Conservation (phyloP, 2,113 vertebrate genomes). For the Theristicus caerulescens region DNA sequence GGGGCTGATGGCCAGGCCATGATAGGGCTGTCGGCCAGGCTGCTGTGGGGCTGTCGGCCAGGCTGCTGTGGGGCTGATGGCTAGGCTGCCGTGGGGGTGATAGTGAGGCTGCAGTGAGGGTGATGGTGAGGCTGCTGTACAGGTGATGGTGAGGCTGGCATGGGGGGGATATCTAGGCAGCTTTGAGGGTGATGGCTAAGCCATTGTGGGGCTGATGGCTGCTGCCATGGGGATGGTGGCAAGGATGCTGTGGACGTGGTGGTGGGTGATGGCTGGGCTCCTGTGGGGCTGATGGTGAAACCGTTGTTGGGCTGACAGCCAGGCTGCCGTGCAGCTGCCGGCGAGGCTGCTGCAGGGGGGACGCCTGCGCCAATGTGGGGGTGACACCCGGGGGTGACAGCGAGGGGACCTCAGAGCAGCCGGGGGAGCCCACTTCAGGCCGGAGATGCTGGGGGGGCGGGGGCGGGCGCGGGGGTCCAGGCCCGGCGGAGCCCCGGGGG, state of each 20-base stretch:
- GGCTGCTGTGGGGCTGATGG: background rate
- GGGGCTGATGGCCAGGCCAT: background rate
- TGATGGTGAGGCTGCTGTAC: background rate
- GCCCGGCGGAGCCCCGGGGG: no score
- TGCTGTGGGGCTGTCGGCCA: background rate
- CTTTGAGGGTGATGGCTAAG: background rate
- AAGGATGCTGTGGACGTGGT: background rate
- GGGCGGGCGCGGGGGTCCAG: no score
- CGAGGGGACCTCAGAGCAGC: no score
- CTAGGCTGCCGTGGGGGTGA: accelerated
- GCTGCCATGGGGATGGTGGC: background rate
- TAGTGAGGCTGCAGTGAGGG: background rate
- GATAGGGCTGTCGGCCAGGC: background rate
- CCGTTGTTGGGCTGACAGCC: background rate
- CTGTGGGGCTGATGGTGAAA: background rate
- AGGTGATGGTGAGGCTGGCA: background rate
- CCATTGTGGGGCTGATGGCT: background rate
- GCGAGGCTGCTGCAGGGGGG: background rate
- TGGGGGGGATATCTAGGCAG: background rate
- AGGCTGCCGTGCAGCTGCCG: background rate
- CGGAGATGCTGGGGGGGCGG: background rate
- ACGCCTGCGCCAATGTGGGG: background rate
- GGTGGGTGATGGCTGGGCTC: background rate
- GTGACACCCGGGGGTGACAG: background rate
- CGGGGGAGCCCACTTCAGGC: background rate